A percentile compares a stretch with the other conserved stretches of the same genome.
phyloP scores from a whole-genome alignment of 1,140 invertebrate species.

The Leptopilina clavipes region DNA sequence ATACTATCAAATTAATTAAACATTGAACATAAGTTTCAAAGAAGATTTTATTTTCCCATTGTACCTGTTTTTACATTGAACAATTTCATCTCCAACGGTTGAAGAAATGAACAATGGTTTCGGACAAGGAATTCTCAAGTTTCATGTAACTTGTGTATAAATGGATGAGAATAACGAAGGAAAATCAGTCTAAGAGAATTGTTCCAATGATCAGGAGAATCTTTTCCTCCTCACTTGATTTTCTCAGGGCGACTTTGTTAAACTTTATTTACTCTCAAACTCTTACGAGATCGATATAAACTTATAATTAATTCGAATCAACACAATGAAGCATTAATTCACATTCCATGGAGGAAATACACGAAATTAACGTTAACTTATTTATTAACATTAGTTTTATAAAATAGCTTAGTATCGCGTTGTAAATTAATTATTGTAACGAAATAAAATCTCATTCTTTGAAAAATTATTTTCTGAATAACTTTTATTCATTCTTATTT shows the following conservation, averaged over 20 bases:
- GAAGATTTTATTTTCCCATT: not conserved
- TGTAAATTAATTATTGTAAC: too few relatives aligned
- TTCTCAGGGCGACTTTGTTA: slow-evolving; percentile 14
- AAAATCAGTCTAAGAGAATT: not conserved
- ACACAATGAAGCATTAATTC: too few relatives aligned
- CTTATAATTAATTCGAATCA: slow-evolving; percentile 1
- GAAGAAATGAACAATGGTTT: slow-evolving; percentile 2
- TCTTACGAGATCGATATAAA: not conserved
- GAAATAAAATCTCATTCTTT: too few relatives aligned
- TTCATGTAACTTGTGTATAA: slow-evolving; percentile 23
- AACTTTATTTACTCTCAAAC: slow-evolving; percentile 18
- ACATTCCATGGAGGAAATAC: not conserved
- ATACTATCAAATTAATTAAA: not conserved
- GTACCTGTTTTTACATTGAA: not conserved
- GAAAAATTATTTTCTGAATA: too few relatives aligned
- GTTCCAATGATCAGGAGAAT: slow-evolving; percentile 23
- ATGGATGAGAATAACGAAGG: not conserved
- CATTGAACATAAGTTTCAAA: not conserved
- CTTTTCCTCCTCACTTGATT: slow-evolving; percentile 10
- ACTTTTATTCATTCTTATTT: too few relatives aligned
- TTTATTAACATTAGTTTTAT: too few relatives aligned
- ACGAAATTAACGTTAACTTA: too few relatives aligned
- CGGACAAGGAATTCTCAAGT: not conserved
- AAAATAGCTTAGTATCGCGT: too few relatives aligned
- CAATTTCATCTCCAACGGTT: not conserved